Evolutionary conservation across 2,113 vertebrate genomes (phyloP), one percentile per base, ranked within the genome.

Genomic region (Potamarius usumacintae): DNA sequence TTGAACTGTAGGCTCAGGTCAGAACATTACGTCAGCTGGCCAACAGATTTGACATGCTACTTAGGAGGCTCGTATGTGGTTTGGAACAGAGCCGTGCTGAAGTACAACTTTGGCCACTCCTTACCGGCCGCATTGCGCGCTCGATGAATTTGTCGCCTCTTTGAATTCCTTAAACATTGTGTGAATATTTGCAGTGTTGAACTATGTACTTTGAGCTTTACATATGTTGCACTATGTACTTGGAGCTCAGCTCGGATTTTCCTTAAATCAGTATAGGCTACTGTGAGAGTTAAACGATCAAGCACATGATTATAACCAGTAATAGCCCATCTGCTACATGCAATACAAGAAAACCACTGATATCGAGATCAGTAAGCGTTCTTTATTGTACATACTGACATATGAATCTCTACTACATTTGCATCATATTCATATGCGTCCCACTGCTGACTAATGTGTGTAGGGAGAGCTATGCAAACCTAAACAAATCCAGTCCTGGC

Each of bases 391-490:
- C 53, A 55, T 85, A 82, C 20, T 42, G 48, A 22, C 25, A 82
- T 53, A 77, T 60, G 18, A 82, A 86, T 88, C 42, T 84, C 42
- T 20, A 17, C 52, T 5, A 50, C 58, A 89, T 92, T 93, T 94
- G 92, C 90, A 93, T 94, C 71, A 85, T 86, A 88, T 74, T 86
- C 87, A 78, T 84, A 20, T 87, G 65, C 81, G 65, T 85, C 72
- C 25, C 18, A 58, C 60, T 88, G 80, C 69, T 90, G 82, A 87
- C 87, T 25, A 88, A 71, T 83, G 63, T 53, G 83, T 85, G 69
- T 69, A 48, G 22, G 85, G 42, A 58, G 81, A 90, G 79, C 85
- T 60, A 94, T 95, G 94, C 91, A 95, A 94, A 90, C 84, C 30
- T 18, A 83, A 67, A 62, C 85, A 82, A 90, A 63, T 71, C 52